Evolutionary conservation across 2,113 vertebrate genomes (phyloP).

Genomic region (Prunella himalayana): DNA sequence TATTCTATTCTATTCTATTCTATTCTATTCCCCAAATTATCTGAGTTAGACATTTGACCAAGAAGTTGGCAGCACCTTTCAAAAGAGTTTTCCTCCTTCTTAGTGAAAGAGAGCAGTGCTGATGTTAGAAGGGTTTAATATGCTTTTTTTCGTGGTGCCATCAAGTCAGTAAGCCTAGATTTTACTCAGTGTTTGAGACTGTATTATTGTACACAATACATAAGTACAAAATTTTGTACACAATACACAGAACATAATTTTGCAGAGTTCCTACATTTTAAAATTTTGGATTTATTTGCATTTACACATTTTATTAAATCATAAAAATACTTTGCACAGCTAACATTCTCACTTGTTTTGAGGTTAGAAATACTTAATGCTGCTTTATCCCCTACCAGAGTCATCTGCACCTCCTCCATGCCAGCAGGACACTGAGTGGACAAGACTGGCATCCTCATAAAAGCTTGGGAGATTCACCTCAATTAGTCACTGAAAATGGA

Average conservation of each 20-base stretch:
- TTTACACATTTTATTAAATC: background rate
- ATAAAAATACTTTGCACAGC: background rate
- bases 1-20: background rate
- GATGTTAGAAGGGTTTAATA: background rate
- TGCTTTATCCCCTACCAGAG: background rate
- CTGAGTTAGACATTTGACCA: background rate
- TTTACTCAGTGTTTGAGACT: background rate
- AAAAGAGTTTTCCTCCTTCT: background rate
- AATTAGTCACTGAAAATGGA: background rate
- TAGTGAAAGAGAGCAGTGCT: background rate
- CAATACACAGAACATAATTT: background rate
- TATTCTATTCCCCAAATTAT: background rate
- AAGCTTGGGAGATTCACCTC: background rate
- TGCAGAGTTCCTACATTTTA: background rate
- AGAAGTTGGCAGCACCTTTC: background rate
- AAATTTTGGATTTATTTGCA: background rate
- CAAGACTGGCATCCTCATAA: background rate
- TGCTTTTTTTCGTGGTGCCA: background rate
- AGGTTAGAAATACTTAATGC: background rate
- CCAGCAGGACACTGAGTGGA: background rate
- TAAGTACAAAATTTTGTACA: background rate
- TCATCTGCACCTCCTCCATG: fast-evolving
- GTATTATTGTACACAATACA: background rate
- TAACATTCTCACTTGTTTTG: background rate
- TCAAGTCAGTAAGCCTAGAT: background rate